These are phyloP conservation scores for Agonopterix heracliana DNA, from an alignment of 2,888 invertebrate species.

Conservation along the genomic window DNA sequence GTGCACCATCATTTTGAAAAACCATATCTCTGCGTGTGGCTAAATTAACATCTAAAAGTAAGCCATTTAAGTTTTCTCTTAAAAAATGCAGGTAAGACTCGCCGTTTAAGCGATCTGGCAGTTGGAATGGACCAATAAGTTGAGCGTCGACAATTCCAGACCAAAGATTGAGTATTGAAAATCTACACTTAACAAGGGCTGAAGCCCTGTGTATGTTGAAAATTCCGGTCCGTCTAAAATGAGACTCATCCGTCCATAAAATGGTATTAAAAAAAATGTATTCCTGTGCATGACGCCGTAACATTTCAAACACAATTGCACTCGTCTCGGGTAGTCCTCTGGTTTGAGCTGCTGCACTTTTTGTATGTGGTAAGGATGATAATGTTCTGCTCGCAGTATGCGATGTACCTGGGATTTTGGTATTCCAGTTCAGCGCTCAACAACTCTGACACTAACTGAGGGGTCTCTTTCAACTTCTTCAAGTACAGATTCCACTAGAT, in stretches of 20 bases:
- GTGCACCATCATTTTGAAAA: too few species aligned
- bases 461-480: constrained; percentile 7
- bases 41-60: neutral
- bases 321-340: constrained; percentile 9
- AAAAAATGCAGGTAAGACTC: neutral
- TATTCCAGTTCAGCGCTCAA: constrained; percentile 6
- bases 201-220: constrained; percentile 6
- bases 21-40: too few species aligned
- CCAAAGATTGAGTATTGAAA: neutral
- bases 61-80: neutral
- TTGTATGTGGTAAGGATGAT: neutral
- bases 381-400: neutral
- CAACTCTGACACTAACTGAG: constrained; percentile 5
- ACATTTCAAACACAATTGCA: constrained; percentile 12
- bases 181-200: neutral
- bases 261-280: constrained; percentile 1
- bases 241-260: constrained; percentile 8
- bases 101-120: neutral
- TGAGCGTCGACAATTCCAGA: neutral
- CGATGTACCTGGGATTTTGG: constrained; percentile 8
- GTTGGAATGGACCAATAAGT: neutral
- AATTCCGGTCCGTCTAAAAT: constrained; percentile 6
- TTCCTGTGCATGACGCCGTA: constrained; percentile 5
- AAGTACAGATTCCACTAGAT: constrained; percentile 1
- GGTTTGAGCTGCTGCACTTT: constrained; percentile 1